Percentiles rank a stretch among this genome's conserved stretches.
These are phyloP conservation scores for Anabas testudineus DNA, from an alignment of 2,797 vertebrate genomes.

Conservation along the genomic window DNA sequence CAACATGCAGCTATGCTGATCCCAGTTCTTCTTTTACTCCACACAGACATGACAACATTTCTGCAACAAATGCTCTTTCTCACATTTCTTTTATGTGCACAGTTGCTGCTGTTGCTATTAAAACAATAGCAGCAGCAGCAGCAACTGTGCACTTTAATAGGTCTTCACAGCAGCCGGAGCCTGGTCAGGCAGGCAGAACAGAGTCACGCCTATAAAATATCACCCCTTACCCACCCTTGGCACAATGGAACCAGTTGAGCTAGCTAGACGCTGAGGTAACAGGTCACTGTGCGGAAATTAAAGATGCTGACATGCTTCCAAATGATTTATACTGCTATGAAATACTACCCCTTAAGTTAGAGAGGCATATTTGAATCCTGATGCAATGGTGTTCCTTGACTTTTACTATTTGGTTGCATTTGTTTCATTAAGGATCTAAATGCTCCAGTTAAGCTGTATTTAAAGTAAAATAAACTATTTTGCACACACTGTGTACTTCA, in stretches of 20 bases:
- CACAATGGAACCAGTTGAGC: constrained; percentile 55
- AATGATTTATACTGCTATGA: constrained; percentile 50
- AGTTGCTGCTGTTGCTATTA: not conserved
- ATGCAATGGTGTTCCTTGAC: constrained; percentile 32
- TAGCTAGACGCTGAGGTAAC: constrained; percentile 69
- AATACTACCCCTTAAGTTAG: constrained; percentile 56
- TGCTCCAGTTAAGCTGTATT: constrained; percentile 46
- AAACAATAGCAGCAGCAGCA: constrained; percentile 17
- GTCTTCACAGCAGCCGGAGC: constrained; percentile 24
- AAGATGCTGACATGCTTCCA: constrained; percentile 53
- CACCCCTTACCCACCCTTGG: constrained; percentile 41
- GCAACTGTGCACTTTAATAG: constrained; percentile 8
- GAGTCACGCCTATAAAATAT: constrained; percentile 56
- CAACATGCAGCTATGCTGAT: not conserved
- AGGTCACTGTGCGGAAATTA: constrained; percentile 53
- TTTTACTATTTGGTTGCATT: constrained; percentile 34
- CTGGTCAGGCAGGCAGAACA: constrained; percentile 16
- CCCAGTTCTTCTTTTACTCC: not conserved
- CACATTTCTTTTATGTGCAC: constrained; percentile 1
- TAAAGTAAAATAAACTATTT: constrained; percentile 22
- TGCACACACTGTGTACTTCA: constrained; percentile 20
- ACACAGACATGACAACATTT: not conserved
- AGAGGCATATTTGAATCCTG: constrained; percentile 43
- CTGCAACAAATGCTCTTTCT: not conserved
- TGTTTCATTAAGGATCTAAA: constrained; percentile 44